phyloP scores from a whole-genome alignment of 2,888 invertebrate species.

The Nemurella pictetii region DNA sequence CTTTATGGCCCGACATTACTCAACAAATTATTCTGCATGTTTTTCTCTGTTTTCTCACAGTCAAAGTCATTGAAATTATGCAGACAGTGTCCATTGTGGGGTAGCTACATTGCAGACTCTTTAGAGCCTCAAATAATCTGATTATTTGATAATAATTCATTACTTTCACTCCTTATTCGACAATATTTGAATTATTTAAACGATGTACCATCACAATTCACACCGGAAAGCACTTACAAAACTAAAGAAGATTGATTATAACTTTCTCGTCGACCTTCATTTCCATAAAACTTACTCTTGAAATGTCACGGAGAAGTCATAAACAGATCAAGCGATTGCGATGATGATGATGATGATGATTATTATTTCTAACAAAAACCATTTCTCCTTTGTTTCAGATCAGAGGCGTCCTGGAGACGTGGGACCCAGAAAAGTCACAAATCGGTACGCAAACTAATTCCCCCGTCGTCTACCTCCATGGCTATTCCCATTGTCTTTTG shows the following conservation, averaged over 20 bases:
- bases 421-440: constrained; percentile 43
- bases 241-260: constrained; percentile 22
- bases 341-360: constrained; percentile 14
- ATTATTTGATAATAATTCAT: constrained; percentile 8
- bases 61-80: background rate
- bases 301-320: constrained; percentile 9
- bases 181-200: constrained; percentile 1
- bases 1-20: background rate
- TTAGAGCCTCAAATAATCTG: background rate
- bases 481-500: constrained; percentile 7
- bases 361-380: background rate
- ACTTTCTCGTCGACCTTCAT: constrained; percentile 19
- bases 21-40: background rate
- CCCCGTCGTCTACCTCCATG: no score
- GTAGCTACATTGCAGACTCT: background rate
- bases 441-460: constrained; percentile 43
- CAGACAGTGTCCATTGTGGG: background rate
- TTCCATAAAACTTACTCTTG: constrained; percentile 6
- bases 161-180: constrained; percentile 26
- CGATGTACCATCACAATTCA: background rate
- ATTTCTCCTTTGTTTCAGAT: constrained; percentile 44
- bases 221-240: background rate
- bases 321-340: background rate
- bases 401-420: constrained; percentile 43
- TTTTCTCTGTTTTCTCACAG: background rate